Evolutionary conservation across 1,140 invertebrate species (phyloP).

Genomic region (Conus ventricosus): DNA sequence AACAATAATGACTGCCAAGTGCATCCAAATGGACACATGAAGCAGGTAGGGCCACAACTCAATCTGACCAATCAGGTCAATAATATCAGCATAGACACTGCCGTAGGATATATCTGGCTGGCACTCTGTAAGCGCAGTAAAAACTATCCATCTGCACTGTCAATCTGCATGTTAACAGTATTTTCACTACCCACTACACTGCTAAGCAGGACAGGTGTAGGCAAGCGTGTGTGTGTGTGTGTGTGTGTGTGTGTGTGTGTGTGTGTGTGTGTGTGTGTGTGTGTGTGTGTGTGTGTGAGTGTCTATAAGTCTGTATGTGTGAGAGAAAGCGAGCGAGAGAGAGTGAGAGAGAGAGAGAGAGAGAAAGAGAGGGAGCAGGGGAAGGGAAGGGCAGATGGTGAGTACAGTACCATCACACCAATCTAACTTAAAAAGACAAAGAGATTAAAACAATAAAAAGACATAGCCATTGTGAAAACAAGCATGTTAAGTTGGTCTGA

Average conservation of each 20-base stretch:
- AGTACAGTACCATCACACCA: neutral
- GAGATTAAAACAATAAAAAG: too few species aligned
- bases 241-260: neutral
- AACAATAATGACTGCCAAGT: neutral
- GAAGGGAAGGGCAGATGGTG: neutral
- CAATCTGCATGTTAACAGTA: too few species aligned
- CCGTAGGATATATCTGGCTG: too few species aligned
- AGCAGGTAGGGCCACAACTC: neutral
- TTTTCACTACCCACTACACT: too few species aligned
- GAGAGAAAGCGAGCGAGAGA: conserved; percentile 3
- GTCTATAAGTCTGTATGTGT: conserved; percentile 4
- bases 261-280: neutral
- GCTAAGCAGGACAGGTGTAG: neutral
- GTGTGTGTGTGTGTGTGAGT: neutral
- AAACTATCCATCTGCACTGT: too few species aligned
- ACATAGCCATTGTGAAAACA: too few species aligned
- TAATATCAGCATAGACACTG: too few species aligned
- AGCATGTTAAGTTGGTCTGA: too few species aligned
- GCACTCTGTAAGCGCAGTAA: too few species aligned
- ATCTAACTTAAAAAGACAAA: too few species aligned
- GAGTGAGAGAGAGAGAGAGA: conserved; percentile 27
- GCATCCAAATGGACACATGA: neutral
- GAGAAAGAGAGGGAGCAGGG: conserved; percentile 31
- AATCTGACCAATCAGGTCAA: neutral
- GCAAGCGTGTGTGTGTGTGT: neutral